Evolutionary conservation across 1,140 invertebrate genomes (phyloP).

Genomic region (Aphelinus atriplicis): DNA sequence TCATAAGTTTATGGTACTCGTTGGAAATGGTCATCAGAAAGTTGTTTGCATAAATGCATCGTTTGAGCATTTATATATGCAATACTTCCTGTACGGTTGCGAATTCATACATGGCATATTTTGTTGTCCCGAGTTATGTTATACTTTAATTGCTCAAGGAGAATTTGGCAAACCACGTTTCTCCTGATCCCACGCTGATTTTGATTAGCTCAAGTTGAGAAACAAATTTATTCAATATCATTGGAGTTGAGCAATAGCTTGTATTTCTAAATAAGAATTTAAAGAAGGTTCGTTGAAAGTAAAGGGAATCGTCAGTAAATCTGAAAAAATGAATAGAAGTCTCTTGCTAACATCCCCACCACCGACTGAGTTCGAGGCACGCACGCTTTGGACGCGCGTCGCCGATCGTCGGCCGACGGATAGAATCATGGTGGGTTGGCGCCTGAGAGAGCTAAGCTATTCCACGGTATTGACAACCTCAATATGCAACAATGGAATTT

Average conservation of each 20-base stretch:
- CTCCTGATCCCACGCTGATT: slow-evolving; percentile 6
- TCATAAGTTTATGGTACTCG: slow-evolving; percentile 39
- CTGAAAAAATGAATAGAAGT: too few relatives aligned
- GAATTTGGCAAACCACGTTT: slow-evolving; percentile 8
- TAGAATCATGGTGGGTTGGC: not conserved
- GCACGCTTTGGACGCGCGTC: not conserved
- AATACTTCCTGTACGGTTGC: not conserved
- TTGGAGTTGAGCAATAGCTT: too few relatives aligned
- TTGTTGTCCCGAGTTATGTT: not conserved
- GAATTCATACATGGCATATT: not conserved
- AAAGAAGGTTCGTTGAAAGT: too few relatives aligned
- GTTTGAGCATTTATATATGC: slow-evolving; percentile 20
- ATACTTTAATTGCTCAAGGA: not conserved
- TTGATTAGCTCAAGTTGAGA: not conserved
- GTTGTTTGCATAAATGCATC: slow-evolving; percentile 48
- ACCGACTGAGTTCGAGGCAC: not conserved
- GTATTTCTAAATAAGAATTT: too few relatives aligned
- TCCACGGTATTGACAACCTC: slow-evolving; percentile 11
- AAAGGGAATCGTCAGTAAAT: too few relatives aligned
- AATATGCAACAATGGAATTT: slow-evolving; percentile 22
- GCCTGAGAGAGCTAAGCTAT: too few relatives aligned
- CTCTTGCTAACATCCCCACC: too few relatives aligned
- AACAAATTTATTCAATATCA: too few relatives aligned
- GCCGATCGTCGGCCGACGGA: slow-evolving; percentile 28
- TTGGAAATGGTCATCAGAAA: slow-evolving; percentile 41